phyloP scores from a whole-genome alignment of 1,140 invertebrate genomes.

The Micrasema longulum region DNA sequence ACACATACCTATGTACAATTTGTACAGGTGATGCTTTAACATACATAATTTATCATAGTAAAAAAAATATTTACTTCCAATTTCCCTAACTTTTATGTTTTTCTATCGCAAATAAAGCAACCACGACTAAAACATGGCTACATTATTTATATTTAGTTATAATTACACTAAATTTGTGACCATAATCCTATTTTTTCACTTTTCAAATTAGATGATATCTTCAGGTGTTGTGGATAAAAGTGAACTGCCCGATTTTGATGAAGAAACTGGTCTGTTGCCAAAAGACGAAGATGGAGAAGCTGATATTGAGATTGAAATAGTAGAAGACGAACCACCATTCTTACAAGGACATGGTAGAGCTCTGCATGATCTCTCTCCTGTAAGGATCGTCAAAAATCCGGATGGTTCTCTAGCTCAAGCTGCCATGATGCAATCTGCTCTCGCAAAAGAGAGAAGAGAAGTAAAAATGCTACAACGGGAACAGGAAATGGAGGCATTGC shows the following conservation, averaged over 20 bases:
- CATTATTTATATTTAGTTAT: too few relatives aligned
- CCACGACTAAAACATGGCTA: too few relatives aligned
- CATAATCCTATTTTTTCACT: too few relatives aligned
- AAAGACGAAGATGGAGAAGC: constrained; percentile 95
- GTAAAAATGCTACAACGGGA: constrained; percentile 93
- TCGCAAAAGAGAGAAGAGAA: constrained; percentile 96
- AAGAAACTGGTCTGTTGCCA: constrained; percentile 87
- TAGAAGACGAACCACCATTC: constrained; percentile 98
- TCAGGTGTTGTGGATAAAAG: constrained; percentile 87
- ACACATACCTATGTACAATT: too few relatives aligned
- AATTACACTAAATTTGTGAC: too few relatives aligned
- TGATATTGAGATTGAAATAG: constrained; percentile 98
- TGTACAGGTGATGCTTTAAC: too few relatives aligned
- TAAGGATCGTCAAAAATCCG: constrained; percentile 98
- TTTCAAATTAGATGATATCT: constrained; percentile 91
- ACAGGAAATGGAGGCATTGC: constrained; percentile 89
- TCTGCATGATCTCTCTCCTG: constrained; percentile 93
- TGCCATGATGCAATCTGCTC: constrained; percentile 99
- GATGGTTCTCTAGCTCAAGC: constrained; percentile 97
- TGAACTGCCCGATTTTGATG: constrained; percentile 93
- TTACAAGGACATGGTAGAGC: constrained; percentile 90
- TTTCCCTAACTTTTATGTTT: too few relatives aligned
- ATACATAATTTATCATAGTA: too few relatives aligned
- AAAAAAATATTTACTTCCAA: too few relatives aligned
- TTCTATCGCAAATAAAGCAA: too few relatives aligned